Evolutionary conservation across 2,113 vertebrate species (phyloP).

Genomic region (Plecotus auritus): DNA sequence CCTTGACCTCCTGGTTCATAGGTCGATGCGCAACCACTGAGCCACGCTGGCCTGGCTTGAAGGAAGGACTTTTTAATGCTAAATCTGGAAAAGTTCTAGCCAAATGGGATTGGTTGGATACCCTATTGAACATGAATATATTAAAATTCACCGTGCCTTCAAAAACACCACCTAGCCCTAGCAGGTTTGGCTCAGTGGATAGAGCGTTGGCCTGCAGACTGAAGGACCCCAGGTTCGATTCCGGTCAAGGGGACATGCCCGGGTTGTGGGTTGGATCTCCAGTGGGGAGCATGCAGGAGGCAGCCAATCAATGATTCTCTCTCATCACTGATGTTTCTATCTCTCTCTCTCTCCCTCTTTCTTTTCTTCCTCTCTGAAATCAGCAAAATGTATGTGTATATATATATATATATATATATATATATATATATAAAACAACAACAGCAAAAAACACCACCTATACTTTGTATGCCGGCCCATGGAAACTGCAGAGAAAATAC

Average conservation of each 20-base stretch:
- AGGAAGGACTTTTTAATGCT: not conserved
- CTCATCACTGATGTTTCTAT: not conserved
- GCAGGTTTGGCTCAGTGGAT: not conserved
- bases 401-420: no score
- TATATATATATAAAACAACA: no score
- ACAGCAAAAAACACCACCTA: not conserved
- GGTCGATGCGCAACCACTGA: no score
- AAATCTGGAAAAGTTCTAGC: not conserved
- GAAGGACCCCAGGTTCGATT: not conserved
- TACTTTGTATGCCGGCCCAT: not conserved
- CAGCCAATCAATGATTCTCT: not conserved
- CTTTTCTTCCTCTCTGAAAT: not conserved
- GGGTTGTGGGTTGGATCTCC: no score
- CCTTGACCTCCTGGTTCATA: no score
- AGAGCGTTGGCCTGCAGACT: not conserved
- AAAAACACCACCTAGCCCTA: not conserved
- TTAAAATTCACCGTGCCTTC: not conserved
- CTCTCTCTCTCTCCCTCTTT: not conserved
- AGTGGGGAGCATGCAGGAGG: not conserved
- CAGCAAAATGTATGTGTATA: no score
- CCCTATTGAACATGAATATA: not conserved
- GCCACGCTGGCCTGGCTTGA: no score
- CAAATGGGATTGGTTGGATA: not conserved
- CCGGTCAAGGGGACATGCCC: no score
- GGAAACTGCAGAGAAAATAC: not conserved